Conservation (phyloP, 1,140 invertebrate genomes). For the Nasonia vitripennis region DNA sequence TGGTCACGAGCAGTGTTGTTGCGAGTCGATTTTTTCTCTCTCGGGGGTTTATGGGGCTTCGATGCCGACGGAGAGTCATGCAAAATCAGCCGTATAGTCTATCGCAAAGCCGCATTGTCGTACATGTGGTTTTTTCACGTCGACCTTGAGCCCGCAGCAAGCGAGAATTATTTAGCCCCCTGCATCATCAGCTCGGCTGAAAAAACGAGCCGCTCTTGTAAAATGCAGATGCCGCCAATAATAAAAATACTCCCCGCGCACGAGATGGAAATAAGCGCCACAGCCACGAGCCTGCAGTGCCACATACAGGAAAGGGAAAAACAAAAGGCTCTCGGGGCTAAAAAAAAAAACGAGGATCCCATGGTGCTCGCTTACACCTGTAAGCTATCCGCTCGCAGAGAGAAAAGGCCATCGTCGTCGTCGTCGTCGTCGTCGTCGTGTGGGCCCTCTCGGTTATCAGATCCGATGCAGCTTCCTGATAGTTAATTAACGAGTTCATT, state of each 20-base stretch:
- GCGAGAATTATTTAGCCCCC: background rate
- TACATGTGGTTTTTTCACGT: background rate
- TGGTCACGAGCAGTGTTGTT: slow-evolving; percentile 29
- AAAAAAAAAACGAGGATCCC: background rate
- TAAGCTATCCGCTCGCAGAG: slow-evolving; percentile 53
- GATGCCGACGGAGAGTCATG: too few species aligned
- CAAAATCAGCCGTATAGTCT: too few species aligned
- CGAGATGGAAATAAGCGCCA: slow-evolving; percentile 31
- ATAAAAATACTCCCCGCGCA: slow-evolving; percentile 21
- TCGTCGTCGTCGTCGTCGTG: slow-evolving; percentile 63
- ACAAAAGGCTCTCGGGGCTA: slow-evolving; percentile 9
- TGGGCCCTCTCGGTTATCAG: slow-evolving; percentile 70
- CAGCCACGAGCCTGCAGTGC: background rate
- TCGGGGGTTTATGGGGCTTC: too few species aligned
- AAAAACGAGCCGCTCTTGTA: slow-evolving; percentile 45
- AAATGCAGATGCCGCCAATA: slow-evolving; percentile 39
- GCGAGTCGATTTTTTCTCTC: background rate
- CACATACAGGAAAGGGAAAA: background rate
- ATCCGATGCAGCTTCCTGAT: slow-evolving; percentile 74
- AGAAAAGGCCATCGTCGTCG: slow-evolving; percentile 56
- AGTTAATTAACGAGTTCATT: slow-evolving; percentile 77
- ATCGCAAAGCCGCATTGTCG: too few species aligned
- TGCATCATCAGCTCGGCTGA: background rate
- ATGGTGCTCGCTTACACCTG: slow-evolving; percentile 62
- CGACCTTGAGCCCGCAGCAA: background rate